Evolutionary conservation across 2,888 invertebrate genomes (phyloP).

Genomic region (Lasioglossum calceatum): DNA sequence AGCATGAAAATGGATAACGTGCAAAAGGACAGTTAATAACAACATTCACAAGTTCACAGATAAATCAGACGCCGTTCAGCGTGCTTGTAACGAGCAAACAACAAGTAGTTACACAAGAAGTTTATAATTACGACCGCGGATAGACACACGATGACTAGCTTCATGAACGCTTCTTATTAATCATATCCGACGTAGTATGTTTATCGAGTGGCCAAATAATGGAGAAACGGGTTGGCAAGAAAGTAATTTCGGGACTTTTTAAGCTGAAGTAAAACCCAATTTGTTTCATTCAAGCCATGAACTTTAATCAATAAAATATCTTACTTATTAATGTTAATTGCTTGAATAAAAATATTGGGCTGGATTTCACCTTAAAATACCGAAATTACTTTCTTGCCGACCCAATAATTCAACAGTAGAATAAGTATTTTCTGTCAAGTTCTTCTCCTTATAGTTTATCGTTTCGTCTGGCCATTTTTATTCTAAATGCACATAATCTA

Average conservation of each 20-base stretch:
- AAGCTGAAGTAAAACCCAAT: no score
- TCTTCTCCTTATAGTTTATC: not conserved
- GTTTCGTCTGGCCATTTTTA: not conserved
- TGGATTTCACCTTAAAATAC: no score
- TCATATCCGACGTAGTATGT: not conserved
- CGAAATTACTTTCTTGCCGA: no score
- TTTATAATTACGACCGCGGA: not conserved
- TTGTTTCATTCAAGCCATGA: no score
- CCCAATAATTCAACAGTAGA: no score
- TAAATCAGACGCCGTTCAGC: not conserved
- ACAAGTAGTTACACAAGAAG: not conserved
- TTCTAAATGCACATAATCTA: not conserved
- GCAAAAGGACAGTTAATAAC: not conserved
- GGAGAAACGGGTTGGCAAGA: not conserved
- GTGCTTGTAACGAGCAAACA: not conserved
- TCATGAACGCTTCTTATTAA: not conserved
- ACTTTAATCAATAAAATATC: no score
- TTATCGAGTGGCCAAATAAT: not conserved
- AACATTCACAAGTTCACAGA: not conserved
- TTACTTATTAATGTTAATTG: no score
- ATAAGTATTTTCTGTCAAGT: not conserved
- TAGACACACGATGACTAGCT: not conserved
- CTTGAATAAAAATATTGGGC: no score
- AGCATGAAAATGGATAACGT: not conserved
- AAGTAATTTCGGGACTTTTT: no score